Base-by-base conservation (phyloP, 2,888 invertebrate genomes). In the Melikaiella ostensackeni region DNA sequence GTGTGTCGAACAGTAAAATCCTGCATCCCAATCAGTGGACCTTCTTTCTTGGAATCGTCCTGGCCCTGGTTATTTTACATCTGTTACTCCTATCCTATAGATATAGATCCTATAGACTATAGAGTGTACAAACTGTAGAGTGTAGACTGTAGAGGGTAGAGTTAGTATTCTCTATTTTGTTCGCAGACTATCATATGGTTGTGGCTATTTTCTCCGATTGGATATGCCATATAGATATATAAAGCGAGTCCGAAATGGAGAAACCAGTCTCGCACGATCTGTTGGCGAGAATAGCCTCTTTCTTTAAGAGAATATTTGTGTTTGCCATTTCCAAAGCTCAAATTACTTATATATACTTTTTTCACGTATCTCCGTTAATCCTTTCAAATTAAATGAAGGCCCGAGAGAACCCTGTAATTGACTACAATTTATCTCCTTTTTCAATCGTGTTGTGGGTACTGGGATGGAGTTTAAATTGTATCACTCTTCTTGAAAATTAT, bases 121-220 rank as follows among this genome's bases (percentile, higher is more conserved):
- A 42, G 42, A 42, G 16, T 42, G n/a, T 50, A 50, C 7, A 33
- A 1, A 33, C 7, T 33, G 7, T 33, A 33, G 38, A 38, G 13
- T 38, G 50, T 13, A 38, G 13, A 13, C 0, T 42, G 16, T 16
- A 42, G 42, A 16, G 0, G 30, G 59, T 27, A 33, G 70, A 46
- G 33, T 70, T 30, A 70, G 70, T 50, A 70, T 55, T 70, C 50
- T 33, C 50, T 55, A 50, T 50, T 70, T 50, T 50, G 30, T 70
- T 50, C 16, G n/a, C 70, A 50, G 50, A 33, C 70, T 70, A 70
- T 70, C 70, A 11, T 13, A 16, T 50, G 70, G 50, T 21, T 79
- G 77, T 82, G 82, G 81, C 81, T 79, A 82, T 85, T 84, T 83
- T 80, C 78, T 80, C 77, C 85, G 83, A 84, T 84, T 85, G 83